phyloP scores from a whole-genome alignment of 2,113 vertebrate genomes.

The Dicaeum eximium region DNA sequence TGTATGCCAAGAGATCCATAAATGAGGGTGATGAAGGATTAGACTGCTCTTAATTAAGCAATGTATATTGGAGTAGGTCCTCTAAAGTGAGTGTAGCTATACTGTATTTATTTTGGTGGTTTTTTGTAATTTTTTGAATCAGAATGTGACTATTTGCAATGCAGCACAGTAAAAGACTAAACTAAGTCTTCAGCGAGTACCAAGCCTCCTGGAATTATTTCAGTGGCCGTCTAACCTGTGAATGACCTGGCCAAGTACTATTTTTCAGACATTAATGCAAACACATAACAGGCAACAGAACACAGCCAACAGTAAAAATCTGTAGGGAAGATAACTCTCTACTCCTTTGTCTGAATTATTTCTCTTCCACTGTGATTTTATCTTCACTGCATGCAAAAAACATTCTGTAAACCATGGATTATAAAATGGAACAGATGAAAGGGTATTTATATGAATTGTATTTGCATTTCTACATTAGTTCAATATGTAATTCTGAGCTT shows the following conservation, averaged over 20 bases:
- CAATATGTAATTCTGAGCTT: neutral
- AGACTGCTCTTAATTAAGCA: neutral
- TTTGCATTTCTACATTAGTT: neutral
- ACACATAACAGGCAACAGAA: neutral
- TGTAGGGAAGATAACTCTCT: neutral
- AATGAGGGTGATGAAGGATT: neutral
- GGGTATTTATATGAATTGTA: neutral
- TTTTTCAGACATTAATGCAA: neutral
- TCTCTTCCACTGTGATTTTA: neutral
- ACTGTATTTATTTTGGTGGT: too few relatives aligned
- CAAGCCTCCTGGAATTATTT: neutral
- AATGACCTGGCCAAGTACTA: neutral
- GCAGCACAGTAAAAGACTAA: neutral
- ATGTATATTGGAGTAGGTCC: neutral
- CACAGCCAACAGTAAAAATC: neutral
- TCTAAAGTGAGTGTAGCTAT: neutral
- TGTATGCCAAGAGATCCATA: rapidly evolving
- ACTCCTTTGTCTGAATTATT: neutral
- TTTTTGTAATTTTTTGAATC: too few relatives aligned
- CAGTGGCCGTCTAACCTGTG: neutral
- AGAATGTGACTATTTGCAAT: neutral
- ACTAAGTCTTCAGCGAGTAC: neutral
- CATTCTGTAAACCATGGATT: neutral
- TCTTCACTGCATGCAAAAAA: neutral
- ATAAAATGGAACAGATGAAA: neutral